Base-by-base conservation (phyloP, 2,797 vertebrate genomes). In the Pangasius larnaudii region DNA sequence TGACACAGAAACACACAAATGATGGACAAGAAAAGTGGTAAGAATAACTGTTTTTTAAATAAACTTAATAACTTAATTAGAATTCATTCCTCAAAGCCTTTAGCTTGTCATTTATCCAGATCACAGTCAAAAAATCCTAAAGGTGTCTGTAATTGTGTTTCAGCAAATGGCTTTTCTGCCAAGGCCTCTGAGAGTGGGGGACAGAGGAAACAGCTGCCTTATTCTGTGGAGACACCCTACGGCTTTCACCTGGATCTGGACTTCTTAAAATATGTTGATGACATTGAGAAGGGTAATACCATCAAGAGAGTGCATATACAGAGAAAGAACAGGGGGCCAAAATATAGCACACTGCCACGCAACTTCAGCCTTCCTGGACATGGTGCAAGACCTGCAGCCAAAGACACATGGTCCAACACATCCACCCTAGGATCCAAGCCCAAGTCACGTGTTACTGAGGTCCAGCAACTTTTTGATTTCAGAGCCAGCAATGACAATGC, bases 211-310 rank as follows among this genome's bases (percentile, higher is more conserved):
- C 96, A 97, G 93, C 94, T 98, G 81, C 98, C 98, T 16, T 99
- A 99, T 93, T 98, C 98, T 1, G 96, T 99, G 92, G 99, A 99
- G 96, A 99, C 99, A 0, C 98, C 99, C 0, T 99, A 99, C 2
- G 99, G 99, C 90, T 99, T 99, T 93, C 98, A 98, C 90, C 87
- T 99, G 91, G 99, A 99, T 92, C 95, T 99, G 88, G 99, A 99
- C 94, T 99, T 99, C 94, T 96, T 99, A 85, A 99, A 99, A 90
- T 99, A 99, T 33, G 99, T 99, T 63, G 98, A 99, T 0, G 99
- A 99, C 93, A 99, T 99, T 5, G 99, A 99, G 95, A 99, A 99
- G 93, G 99, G 99, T 69, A 97, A 99, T 92, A 99, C 99, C 89
- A 98, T 99, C 94, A 97, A 97, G 92, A 96, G 97, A 92, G 96